Evolutionary conservation across 1,140 invertebrate species (phyloP), one percentile per base, ranked within the genome.

Genomic region (Drosophila gunungcola): DNA sequence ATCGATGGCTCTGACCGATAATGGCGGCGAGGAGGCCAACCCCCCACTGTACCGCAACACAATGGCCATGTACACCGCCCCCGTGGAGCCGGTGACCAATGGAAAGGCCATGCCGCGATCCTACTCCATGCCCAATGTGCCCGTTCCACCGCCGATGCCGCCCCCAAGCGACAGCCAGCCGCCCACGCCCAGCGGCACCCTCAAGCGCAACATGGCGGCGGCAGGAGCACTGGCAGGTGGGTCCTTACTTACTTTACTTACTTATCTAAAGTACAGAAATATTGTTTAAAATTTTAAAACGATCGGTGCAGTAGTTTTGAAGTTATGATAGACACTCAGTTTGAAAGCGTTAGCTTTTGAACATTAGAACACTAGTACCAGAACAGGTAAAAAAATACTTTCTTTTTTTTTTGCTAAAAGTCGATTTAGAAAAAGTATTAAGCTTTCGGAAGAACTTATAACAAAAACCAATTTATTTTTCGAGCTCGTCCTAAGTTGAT

Each of bases 121-220:
- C 25, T 90, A 77, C 25, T 91, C 90, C 16, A 90, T 91, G 90
- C 90, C 90, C 5, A 85, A 78, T 63, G 90, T 92, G 29, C 92
- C 86, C 1, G 32, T 85, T 11, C 91, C 91, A 39, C 92, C 88
- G 4, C 92, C 92, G 21, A 88, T 91, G 75, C 89, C 91, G 0
- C 83, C 80, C 54, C 60, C 76, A 13, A 80, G 69, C 4, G 90
- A 92, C 2, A 92, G 91, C 7, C 89, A 92, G n/a, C 81, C 90
- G 9, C 53, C 70, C 21, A 90, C 89, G 6, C 80, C 89, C 27
- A 88, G 63, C 39, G 75, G 81, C 54, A 65, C 91, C 48, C 34
- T 89, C 4, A 85, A 91, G 27, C 73, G 80, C 9, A 67, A 85
- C 55, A 72, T 91, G 89, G 58, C 83, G 1, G 78, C 84, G 1